phyloP scores from a whole-genome alignment of 2,797 vertebrate genomes.

The Danio tinwini region DNA sequence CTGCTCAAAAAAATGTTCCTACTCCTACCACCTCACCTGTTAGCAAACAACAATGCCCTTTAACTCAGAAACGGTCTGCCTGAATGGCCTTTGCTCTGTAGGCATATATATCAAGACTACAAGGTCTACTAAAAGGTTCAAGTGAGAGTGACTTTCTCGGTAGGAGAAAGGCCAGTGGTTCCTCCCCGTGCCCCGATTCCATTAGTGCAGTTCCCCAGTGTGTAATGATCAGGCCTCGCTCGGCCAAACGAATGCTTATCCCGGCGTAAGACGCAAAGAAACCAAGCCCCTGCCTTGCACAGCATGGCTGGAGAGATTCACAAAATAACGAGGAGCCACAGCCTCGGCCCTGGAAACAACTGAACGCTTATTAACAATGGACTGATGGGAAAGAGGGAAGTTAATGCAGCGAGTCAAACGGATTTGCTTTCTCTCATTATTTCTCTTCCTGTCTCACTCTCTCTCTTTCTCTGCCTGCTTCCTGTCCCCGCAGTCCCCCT shows the following conservation, averaged over 20 bases:
- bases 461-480: constrained; percentile 13
- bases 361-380: constrained; percentile 74
- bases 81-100: constrained; percentile 27
- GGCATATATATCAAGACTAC: constrained; percentile 64
- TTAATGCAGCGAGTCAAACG: constrained; percentile 69
- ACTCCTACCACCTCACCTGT: not conserved
- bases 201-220: constrained; percentile 71
- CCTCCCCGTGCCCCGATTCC: constrained; percentile 71
- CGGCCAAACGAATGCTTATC: constrained; percentile 75
- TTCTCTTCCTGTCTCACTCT: constrained; percentile 20
- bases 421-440: constrained; percentile 60
- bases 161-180: constrained; percentile 65
- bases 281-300: constrained; percentile 68
- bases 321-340: constrained; percentile 77
- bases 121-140: constrained; percentile 78
- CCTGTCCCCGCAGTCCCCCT: constrained; percentile 23
- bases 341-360: constrained; percentile 62
- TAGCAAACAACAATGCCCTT: constrained; percentile 21
- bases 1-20: too few relatives aligned
- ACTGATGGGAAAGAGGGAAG: constrained; percentile 71
- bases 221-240: constrained; percentile 75
- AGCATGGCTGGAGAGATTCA: constrained; percentile 67
- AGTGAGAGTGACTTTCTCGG: constrained; percentile 78
- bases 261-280: constrained; percentile 69
- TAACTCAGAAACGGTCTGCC: constrained; percentile 25